A percentile compares a stretch with the other conserved stretches of the same genome.
phyloP scores from a whole-genome alignment of 2,888 invertebrate genomes.

The Unio delphinus region DNA sequence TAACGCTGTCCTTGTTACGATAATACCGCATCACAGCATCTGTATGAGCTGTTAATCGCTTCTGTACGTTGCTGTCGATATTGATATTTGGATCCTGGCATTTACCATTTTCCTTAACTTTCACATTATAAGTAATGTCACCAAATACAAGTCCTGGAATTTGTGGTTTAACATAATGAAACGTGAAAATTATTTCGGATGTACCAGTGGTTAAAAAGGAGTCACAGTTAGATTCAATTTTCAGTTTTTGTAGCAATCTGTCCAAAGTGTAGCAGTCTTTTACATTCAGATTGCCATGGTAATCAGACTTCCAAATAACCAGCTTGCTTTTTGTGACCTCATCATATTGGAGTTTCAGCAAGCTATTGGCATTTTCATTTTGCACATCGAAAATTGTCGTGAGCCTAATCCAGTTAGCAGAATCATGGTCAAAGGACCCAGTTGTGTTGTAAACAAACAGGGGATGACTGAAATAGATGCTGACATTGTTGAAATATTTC shows the following conservation, averaged over 20 bases:
- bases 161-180: slow-evolving; percentile 8
- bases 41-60: not conserved
- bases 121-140: slow-evolving; percentile 27
- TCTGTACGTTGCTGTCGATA: too few species aligned
- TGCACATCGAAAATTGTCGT: slow-evolving; percentile 10
- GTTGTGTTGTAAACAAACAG: slow-evolving; percentile 3
- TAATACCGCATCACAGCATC: slow-evolving; percentile 9
- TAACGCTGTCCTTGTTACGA: slow-evolving; percentile 4
- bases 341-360: slow-evolving; percentile 4
- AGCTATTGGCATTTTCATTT: slow-evolving; percentile 6
- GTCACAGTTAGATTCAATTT: not conserved
- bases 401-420: slow-evolving; percentile 35
- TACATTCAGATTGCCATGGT: not conserved
- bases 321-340: not conserved
- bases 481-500: slow-evolving; percentile 47
- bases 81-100: not conserved
- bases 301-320: not conserved
- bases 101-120: not conserved
- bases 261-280: not conserved
- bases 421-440: not conserved
- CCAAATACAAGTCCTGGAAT: slow-evolving; percentile 20
- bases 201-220: not conserved
- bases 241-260: not conserved
- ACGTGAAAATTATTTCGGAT: slow-evolving; percentile 1
- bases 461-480: slow-evolving; percentile 37